Conservation (phyloP, 2,113 vertebrate species). For the Mesocricetus auratus region DNA sequence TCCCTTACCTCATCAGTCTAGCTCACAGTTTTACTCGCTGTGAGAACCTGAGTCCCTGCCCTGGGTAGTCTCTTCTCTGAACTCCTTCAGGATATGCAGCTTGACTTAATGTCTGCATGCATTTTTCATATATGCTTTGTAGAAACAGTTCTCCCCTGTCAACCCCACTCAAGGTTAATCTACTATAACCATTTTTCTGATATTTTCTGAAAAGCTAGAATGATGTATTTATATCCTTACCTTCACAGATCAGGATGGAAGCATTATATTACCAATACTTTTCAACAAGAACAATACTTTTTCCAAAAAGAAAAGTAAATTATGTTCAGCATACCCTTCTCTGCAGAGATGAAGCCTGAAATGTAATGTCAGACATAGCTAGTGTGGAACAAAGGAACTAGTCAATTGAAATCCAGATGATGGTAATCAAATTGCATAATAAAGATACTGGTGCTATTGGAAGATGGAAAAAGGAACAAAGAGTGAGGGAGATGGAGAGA, state of each 20-base stretch:
- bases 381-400: not conserved
- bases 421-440: not conserved
- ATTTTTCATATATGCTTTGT: not conserved
- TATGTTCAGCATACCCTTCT: not conserved
- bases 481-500: not conserved
- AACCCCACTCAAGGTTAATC: not conserved
- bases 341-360: conserved; percentile 1
- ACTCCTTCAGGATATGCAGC: not conserved
- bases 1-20: not conserved
- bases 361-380: not conserved
- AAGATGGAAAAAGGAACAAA: not conserved
- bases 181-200: not conserved
- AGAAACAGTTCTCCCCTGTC: not conserved
- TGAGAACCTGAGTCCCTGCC: not conserved
- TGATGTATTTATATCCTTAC: not conserved
- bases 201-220: conserved; percentile 31
- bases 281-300: conserved; percentile 17
- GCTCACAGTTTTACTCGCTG: not conserved
- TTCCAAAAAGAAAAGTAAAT: not conserved
- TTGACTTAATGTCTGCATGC: not conserved
- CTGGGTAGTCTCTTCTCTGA: not conserved
- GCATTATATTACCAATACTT: not conserved
- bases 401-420: not conserved
- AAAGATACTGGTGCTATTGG: not conserved
- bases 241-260: conserved; percentile 7